These are phyloP conservation scores for Urophycis tenuis DNA, from an alignment of 2,797 vertebrate species.

Conservation along the genomic window DNA sequence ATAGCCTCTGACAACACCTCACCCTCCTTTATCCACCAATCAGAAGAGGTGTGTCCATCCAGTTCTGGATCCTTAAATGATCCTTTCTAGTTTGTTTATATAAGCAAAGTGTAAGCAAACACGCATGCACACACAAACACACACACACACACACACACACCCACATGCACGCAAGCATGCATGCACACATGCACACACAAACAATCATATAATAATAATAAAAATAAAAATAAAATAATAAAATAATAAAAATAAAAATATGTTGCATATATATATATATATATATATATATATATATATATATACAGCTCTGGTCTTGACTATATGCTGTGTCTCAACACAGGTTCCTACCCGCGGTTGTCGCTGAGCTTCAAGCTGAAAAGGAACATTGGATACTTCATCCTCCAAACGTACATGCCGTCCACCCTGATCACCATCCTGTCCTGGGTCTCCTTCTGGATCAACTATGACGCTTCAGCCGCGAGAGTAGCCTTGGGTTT, in stretches of 20 bases:
- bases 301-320: not conserved
- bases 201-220: too few relatives aligned
- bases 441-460: slow-evolving; percentile 95
- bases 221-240: not conserved
- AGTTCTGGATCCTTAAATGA: not conserved
- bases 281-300: too few relatives aligned
- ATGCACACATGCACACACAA: too few relatives aligned
- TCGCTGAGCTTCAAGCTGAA: slow-evolving; percentile 91
- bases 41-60: not conserved
- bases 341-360: slow-evolving; percentile 88
- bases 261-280: too few relatives aligned
- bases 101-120: not conserved
- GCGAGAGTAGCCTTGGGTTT: slow-evolving; percentile 92
- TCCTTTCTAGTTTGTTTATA: not conserved
- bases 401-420: slow-evolving; percentile 94
- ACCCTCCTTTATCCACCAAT: not conserved
- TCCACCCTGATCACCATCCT: slow-evolving; percentile 91
- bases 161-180: too few relatives aligned
- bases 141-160: too few relatives aligned
- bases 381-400: slow-evolving; percentile 95
- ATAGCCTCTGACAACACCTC: not conserved
- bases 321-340: slow-evolving; percentile 2
- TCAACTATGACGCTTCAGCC: slow-evolving; percentile 91
- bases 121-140: not conserved
- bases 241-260: slow-evolving; percentile 1